These are phyloP conservation scores for Tor tambroides DNA, from an alignment of 2,113 vertebrate species.

Conservation along the genomic window DNA sequence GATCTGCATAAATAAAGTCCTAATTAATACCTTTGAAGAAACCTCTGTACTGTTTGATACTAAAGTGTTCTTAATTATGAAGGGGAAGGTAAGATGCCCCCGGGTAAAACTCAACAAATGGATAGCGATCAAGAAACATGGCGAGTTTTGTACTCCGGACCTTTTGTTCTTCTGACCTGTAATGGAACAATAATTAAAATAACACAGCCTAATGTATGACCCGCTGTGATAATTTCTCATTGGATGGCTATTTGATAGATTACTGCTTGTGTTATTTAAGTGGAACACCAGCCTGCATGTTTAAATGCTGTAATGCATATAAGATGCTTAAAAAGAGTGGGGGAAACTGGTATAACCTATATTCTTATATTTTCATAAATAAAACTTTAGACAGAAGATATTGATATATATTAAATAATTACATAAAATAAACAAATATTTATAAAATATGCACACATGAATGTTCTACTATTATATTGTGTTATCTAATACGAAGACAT, in stretches of 20 bases:
- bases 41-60: conserved; percentile 75
- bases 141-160: conserved; percentile 59
- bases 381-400: neutral
- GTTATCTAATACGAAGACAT: neutral
- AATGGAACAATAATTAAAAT: conserved; percentile 34
- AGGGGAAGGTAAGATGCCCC: conserved; percentile 57
- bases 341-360: too few relatives aligned
- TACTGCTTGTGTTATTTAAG: conserved; percentile 21
- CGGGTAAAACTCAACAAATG: conserved; percentile 71
- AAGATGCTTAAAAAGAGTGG: neutral
- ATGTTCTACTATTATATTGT: neutral
- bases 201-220: conserved; percentile 1
- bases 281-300: neutral
- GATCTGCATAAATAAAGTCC: conserved; percentile 85
- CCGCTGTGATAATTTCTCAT: conserved; percentile 22
- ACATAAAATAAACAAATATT: too few relatives aligned
- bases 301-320: neutral
- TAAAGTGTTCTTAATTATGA: conserved; percentile 75
- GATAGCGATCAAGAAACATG: conserved; percentile 59
- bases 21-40: conserved; percentile 82
- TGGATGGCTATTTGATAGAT: conserved; percentile 4
- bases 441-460: neutral
- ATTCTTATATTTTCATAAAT: neutral
- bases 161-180: neutral
- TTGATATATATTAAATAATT: neutral